These are phyloP conservation scores for Amblyjoppa proteus DNA, from an alignment of 2,888 invertebrate genomes.

Conservation along the genomic window DNA sequence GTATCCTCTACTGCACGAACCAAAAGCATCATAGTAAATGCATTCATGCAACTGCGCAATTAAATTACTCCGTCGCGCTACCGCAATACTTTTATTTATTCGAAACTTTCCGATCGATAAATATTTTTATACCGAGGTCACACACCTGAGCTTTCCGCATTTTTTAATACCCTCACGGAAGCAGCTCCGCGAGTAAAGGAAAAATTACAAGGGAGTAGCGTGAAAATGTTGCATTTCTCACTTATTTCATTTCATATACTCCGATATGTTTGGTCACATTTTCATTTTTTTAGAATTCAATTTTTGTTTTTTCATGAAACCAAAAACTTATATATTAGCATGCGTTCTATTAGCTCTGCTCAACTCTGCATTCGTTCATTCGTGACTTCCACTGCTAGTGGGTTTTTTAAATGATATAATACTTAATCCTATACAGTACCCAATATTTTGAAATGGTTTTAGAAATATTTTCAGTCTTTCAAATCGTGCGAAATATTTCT, in stretches of 20 bases:
- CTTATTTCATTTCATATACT: not conserved
- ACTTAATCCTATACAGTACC: no score
- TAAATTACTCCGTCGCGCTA: not conserved
- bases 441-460: no score
- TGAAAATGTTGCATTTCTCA: not conserved
- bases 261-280: not conserved
- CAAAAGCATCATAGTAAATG: not conserved
- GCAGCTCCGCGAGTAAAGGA: no score
- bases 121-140: not conserved
- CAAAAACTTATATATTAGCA: not conserved
- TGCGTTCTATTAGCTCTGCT: not conserved
- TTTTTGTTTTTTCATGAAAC: not conserved
- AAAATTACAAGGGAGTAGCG: not conserved
- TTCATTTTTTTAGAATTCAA: no score
- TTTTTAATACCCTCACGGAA: not conserved
- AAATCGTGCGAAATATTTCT: no score
- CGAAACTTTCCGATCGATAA: not conserved
- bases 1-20: not conserved
- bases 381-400: no score
- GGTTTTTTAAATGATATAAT: no score
- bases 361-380: no score
- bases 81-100: not conserved
- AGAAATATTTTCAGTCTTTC: no score
- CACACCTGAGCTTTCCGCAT: not conserved
- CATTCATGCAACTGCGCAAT: conserved; percentile 2